Evolutionary conservation across 2,113 vertebrate genomes (phyloP), one percentile per base, ranked within the genome.

Genomic region (Malurus melanocephalus): DNA sequence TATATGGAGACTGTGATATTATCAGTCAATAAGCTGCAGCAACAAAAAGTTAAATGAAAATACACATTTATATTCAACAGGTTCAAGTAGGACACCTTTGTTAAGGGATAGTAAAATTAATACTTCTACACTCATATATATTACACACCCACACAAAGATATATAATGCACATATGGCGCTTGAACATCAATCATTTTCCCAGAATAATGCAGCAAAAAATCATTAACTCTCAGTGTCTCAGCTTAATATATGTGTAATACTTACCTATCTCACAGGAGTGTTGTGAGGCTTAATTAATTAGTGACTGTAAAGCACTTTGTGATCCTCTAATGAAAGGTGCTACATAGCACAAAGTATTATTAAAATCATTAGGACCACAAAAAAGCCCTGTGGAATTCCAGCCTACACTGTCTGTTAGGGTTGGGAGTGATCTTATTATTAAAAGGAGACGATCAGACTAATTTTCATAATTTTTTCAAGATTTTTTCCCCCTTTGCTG

Each of bases 251-350:
- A 95, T 49, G 79, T 72, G 81, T 92, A 95, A 94, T 96, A 95
- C 92, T 96, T 95, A 95, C 89, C 89, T 93, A 87, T 90, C 85
- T 93, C 92, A 94, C 73, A 89, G 89, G 80, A 93, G 61, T 90
- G 80, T 93, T 94, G 94, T 79, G 92, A 92, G 76, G 83, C 89
- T 95, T 95, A 94, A 96, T 96, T 96, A 96, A 96, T 96, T 96
- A 95, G 93, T 96, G 92, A 89, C 87, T 94, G 71, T 92, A 93
- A 92, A 95, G 92, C 67, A 92, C 84, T 95, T 93, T 94, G 90
- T 94, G 94, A 94, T 93, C 92, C 86, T 94, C 76, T 95, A 94
- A 95, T 95, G 92, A 94, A 95, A 96, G 94, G 88, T 92, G 81
- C 80, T 94, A 94, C 92, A 89, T 86, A 90, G 91, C 90, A 78